Base-by-base conservation (phyloP, 2,888 invertebrate genomes). In the Megaustenia siamemsis region DNA sequence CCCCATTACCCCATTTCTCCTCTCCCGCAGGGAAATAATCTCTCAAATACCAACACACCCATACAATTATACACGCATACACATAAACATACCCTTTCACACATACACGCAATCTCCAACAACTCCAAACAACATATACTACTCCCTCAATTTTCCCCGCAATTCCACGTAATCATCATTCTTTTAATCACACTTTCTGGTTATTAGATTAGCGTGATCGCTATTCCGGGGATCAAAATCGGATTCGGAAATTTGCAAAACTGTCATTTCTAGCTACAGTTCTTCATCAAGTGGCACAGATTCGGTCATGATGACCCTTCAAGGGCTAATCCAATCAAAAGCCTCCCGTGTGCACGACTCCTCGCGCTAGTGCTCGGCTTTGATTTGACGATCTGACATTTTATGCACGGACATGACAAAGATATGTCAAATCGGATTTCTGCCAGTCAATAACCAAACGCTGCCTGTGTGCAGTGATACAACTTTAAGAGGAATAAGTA, bases 341-440 rank as follows among this genome's bases (percentile, higher is more conserved):
- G 5, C 45, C 71, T 73, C n/a, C 71, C 71, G 45, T 18, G 69
- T n/a, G 45, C 45, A 45, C 45, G 71, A 73, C 28, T 43, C n/a
- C 71, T 45, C n/a, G 71, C 71, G 45, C 12, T 45, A 45, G 3
- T 73, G 43, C 45, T n/a, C 71, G 71, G 28, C 71, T 45, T 43
- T 73, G 71, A 73, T 73, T 73, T 73, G 71, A 45, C 45, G 71
- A 73, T 73, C 45, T 73, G 71, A 73, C 71, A 73, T 73, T 73
- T 73, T 73, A 73, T 73, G 71, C 71, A 43, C 71, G 71, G 18
- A 73, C 71, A 45, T 73, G 71, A 45, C 71, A 73, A 73, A 73
- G 71, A 73, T 28, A 73, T 45, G 71, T 45, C 71, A 45, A 45
- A 73, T 73, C 45, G 45, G 71, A 73, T 73, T 73, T 73, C 43